These are phyloP conservation scores for Squalus acanthias DNA, from an alignment of 2,797 vertebrate species.

Conservation along the genomic window DNA sequence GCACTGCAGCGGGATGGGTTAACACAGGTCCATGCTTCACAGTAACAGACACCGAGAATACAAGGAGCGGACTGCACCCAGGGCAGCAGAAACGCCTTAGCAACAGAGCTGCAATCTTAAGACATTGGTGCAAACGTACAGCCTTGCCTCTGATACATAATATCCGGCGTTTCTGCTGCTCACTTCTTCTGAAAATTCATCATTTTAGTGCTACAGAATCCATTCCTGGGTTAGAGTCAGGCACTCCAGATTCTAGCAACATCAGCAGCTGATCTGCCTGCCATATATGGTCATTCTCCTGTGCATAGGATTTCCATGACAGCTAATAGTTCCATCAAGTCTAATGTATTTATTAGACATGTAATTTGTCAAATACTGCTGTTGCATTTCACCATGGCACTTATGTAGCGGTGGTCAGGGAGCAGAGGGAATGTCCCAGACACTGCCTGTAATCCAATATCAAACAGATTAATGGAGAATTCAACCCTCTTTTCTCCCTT, in stretches of 20 bases:
- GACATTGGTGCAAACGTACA: neutral
- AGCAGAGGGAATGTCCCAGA: neutral
- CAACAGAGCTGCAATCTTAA: constrained; percentile 14
- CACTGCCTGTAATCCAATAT: neutral
- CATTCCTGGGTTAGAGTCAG: neutral
- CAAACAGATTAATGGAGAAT: neutral
- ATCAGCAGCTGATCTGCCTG: neutral
- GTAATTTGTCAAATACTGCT: neutral
- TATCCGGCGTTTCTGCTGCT: neutral
- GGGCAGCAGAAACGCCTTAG: neutral
- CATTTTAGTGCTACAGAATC: constrained; percentile 3
- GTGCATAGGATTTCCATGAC: constrained; percentile 14
- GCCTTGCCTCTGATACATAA: neutral
- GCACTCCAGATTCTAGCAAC: constrained; percentile 29
- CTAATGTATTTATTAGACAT: neutral
- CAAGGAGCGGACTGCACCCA: neutral
- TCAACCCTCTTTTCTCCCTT: neutral
- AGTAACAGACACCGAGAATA: neutral
- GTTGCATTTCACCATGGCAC: neutral
- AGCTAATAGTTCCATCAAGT: constrained; percentile 30
- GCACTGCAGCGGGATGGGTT: constrained; percentile 30
- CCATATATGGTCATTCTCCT: constrained; percentile 33
- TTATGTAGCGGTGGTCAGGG: neutral
- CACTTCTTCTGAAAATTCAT: neutral
- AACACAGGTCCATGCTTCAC: constrained; percentile 4